Evolutionary conservation across 1,140 invertebrate species (phyloP), one percentile per base, ranked within the genome.

Genomic region (Danaus melanippus): DNA sequence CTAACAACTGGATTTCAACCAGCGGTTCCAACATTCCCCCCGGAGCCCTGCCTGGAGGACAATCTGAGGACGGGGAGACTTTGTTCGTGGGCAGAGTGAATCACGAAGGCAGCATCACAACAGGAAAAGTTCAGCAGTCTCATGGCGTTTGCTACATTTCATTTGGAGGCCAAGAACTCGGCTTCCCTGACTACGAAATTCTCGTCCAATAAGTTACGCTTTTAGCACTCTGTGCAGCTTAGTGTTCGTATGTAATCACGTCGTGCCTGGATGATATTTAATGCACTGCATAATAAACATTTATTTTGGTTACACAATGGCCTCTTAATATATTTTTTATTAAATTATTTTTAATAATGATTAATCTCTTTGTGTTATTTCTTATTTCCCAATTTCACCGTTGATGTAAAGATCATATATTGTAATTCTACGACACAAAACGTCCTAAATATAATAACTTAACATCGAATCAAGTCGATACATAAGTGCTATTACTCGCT

Each of bases 151-250:
- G 92, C 53, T 94, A 94, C 85, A 92, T 94, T 69, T 90, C 93
- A 10, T 94, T 90, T 66, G 91, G 86, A 32, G 91, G 92, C 1
- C 86, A 90, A 50, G 93, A 94, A 74, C 71, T 95, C 15, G 88
- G 90, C n/a, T 93, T 91, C 79, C 84, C 89, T 17, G 92, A 94
- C 32, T 96, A 92, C 69, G 93, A 96, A 87, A 86, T 95, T 60
- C 88, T 94, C 46, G 87, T 92, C 42, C 48, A 44, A 43, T 48
- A 50, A 50, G 10, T 42, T 21, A 12, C 12, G n/a, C 39, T 54
- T 12, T 39, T 49, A 48, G 21, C 41, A 46, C 56, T 54, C 44
- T 58, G 53, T 48, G 51, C 54, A 63, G 53, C 15, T 55, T 56
- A 39, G 50, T 50, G 48, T 59, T 46, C 59, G 51, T 50, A 52